A percentile compares a stretch with the other conserved stretches of the same genome.
These are phyloP conservation scores for Lycocerus yunnanus DNA, from an alignment of 2,888 invertebrate genomes.

Conservation along the genomic window DNA sequence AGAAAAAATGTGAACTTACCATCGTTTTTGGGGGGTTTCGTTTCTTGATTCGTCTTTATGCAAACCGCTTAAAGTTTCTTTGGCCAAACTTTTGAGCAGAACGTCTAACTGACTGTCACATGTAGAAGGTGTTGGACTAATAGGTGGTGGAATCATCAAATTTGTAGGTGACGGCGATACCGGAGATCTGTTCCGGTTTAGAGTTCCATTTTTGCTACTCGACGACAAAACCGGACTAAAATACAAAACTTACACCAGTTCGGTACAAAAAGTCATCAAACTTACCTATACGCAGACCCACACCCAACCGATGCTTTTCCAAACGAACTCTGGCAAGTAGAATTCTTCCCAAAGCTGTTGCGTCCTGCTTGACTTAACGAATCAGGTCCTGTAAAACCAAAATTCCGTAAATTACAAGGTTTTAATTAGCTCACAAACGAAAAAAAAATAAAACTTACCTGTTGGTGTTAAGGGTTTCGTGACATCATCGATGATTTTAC, in stretches of 20 bases:
- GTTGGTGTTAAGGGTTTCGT: slow-evolving; percentile 40
- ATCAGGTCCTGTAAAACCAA: slow-evolving; percentile 44
- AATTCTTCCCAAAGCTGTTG: slow-evolving; percentile 49
- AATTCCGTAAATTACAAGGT: neutral
- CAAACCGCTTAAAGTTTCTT: slow-evolving; percentile 65
- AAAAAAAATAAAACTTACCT: slow-evolving; percentile 17
- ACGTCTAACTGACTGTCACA: slow-evolving; percentile 69
- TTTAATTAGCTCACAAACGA: too few relatives aligned
- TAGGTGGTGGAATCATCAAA: slow-evolving; percentile 24
- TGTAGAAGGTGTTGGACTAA: slow-evolving; percentile 48
- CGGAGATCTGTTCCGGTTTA: slow-evolving; percentile 45
- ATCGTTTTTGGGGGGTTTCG: slow-evolving; percentile 58
- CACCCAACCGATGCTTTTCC: slow-evolving; percentile 57
- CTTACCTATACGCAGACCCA: slow-evolving; percentile 56
- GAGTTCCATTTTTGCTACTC: slow-evolving; percentile 53
- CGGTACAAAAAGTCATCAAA: neutral
- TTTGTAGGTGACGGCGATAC: slow-evolving; percentile 26
- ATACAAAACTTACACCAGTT: neutral
- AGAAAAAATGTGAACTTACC: slow-evolving; percentile 38
- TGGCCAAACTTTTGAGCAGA: slow-evolving; percentile 75
- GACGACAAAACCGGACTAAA: slow-evolving; percentile 54
- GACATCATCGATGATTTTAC: slow-evolving; percentile 49
- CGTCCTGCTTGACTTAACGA: slow-evolving; percentile 46
- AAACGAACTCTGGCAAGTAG: slow-evolving; percentile 47
- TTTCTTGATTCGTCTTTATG: slow-evolving; percentile 60